phyloP scores from a whole-genome alignment of 2,113 vertebrate species.

The Laterallus jamaicensis region DNA sequence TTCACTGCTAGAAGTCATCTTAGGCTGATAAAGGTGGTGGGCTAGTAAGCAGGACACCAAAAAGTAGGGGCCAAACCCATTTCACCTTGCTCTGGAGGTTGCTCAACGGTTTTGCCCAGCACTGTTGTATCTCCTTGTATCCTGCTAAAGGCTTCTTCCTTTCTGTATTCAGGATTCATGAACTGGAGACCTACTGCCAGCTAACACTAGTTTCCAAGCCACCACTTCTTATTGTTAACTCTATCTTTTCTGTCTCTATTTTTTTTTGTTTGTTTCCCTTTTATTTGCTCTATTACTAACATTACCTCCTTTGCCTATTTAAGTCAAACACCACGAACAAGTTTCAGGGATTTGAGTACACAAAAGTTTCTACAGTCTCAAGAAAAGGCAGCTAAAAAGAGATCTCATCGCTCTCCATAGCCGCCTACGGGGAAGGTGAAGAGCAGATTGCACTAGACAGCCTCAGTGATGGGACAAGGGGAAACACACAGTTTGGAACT shows the following conservation, averaged over 20 bases:
- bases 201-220: background rate
- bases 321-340: background rate
- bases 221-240: background rate
- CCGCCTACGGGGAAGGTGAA: rapidly evolving
- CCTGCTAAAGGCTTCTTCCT: background rate
- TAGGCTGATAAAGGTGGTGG: background rate
- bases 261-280: background rate
- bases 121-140: background rate
- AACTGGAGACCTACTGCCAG: background rate
- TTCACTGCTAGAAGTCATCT: background rate
- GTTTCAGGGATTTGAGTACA: background rate
- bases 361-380: background rate
- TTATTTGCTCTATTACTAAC: background rate
- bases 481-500: background rate
- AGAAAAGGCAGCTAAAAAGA: background rate
- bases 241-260: background rate
- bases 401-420: background rate
- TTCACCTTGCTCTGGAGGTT: background rate
- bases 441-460: background rate
- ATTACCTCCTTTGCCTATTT: background rate
- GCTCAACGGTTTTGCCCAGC: background rate
- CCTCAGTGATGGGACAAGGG: background rate
- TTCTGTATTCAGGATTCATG: background rate
- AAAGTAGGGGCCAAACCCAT: background rate
- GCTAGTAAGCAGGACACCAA: background rate